A percentile compares a stretch with the other conserved stretches of the same genome.
phyloP scores from a whole-genome alignment of 2,113 vertebrate genomes.

The Himantopus leucocephalus region DNA sequence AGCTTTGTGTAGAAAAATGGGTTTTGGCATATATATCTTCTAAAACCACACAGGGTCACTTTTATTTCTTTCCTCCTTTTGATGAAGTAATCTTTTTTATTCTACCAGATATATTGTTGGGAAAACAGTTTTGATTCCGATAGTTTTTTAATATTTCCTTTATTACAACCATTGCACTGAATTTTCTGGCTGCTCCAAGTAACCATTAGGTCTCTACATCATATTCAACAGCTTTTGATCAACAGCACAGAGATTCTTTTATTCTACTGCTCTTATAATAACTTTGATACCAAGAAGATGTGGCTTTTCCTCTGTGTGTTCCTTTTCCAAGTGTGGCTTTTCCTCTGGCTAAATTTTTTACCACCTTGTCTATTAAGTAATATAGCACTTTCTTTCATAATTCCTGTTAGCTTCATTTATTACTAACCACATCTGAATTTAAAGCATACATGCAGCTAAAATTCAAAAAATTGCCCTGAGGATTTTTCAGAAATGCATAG shows the following conservation, averaged over 20 bases:
- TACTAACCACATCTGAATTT: background rate
- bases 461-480: background rate
- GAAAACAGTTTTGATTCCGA: background rate
- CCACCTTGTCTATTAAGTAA: background rate
- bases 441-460: background rate
- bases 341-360: background rate
- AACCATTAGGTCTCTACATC: background rate
- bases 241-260: background rate
- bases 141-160: background rate
- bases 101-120: background rate
- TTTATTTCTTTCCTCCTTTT: background rate
- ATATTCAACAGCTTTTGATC: background rate
- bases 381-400: background rate
- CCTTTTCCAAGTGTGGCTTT: background rate
- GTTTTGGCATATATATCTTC: background rate
- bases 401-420: background rate
- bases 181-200: background rate
- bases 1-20: accelerated
- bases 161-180: background rate
- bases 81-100: background rate
- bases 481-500: background rate
- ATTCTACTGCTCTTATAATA: background rate
- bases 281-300: background rate
- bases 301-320: background rate
- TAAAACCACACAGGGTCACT: background rate